These are phyloP conservation scores for Philopotamus ludificatus DNA, from an alignment of 1,140 invertebrate genomes.

Conservation along the genomic window DNA sequence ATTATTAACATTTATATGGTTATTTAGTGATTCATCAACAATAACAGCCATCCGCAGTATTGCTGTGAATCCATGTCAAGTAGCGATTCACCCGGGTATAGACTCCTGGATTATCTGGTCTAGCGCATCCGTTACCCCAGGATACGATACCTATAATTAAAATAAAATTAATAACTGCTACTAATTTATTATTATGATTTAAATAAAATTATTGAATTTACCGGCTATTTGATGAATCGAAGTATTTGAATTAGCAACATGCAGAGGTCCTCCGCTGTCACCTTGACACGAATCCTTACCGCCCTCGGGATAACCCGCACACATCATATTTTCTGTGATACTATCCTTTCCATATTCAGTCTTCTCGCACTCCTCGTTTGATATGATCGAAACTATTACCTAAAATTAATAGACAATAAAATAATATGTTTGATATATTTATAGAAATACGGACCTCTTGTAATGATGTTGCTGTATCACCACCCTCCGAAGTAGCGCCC, in stretches of 20 bases:
- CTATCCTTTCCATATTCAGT: slow-evolving; percentile 65
- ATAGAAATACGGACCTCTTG: slow-evolving; percentile 64
- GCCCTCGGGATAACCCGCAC: slow-evolving; percentile 75
- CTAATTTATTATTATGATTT: neutral
- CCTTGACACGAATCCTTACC: slow-evolving; percentile 63
- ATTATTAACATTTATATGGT: too few species aligned
- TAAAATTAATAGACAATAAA: neutral
- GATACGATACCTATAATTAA: slow-evolving; percentile 56
- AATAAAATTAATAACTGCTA: too few species aligned
- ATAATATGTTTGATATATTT: neutral
- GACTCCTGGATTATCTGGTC: slow-evolving; percentile 51
- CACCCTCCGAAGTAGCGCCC: slow-evolving; percentile 64
- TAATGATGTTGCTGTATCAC: slow-evolving; percentile 56
- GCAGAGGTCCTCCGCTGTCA: slow-evolving; percentile 53
- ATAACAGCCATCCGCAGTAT: slow-evolving; percentile 68
- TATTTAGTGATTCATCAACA: too few species aligned
- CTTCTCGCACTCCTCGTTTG: slow-evolving; percentile 67
- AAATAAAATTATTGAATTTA: too few species aligned
- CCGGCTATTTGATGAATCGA: too few species aligned
- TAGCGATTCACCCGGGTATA: slow-evolving; percentile 60
- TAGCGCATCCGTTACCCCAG: slow-evolving; percentile 51
- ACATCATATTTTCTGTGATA: slow-evolving; percentile 85
- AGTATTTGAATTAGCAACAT: too few species aligned
- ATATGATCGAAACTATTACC: slow-evolving; percentile 71
- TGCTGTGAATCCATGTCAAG: slow-evolving; percentile 60